Percentiles rank a stretch among this genome's conserved stretches.
Conservation (phyloP, 2,797 vertebrate genomes). For the Coreius guichenoti region DNA sequence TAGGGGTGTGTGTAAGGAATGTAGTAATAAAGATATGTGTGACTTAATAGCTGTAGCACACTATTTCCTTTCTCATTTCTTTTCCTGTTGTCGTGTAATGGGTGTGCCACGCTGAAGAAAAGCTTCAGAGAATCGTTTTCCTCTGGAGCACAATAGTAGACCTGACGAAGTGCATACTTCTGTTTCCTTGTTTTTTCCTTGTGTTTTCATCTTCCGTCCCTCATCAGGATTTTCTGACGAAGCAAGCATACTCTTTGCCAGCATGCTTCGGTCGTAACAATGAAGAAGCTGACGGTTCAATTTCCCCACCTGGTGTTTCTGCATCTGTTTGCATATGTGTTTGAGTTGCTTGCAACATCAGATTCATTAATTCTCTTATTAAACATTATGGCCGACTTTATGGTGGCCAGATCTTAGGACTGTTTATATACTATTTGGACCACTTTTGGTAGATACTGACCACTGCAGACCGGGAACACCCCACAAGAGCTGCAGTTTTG, state of each 20-base stretch:
- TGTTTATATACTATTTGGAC: no score
- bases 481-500: no score
- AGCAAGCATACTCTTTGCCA: constrained; percentile 6
- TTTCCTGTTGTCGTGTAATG: neutral
- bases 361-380: no score
- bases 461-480: no score
- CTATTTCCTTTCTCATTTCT: constrained; percentile 7
- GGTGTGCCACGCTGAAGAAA: neutral
- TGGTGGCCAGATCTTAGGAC: no score
- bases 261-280: constrained; percentile 1
- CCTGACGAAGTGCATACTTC: neutral
- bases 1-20: neutral
- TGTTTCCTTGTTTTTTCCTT: constrained; percentile 34
- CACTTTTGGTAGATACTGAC: no score
- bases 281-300: constrained; percentile 18
- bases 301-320: constrained; percentile 15
- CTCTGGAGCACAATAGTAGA: constrained; percentile 9
- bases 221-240: constrained; percentile 23
- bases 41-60: neutral
- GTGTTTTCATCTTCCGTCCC: constrained; percentile 16
- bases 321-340: neutral
- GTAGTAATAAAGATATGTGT: neutral
- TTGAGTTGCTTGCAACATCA: constrained; percentile 3
- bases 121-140: neutral
- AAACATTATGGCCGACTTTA: no score